phyloP scores from a whole-genome alignment of 2,888 invertebrate genomes.

The Metopia argyrocephala region DNA sequence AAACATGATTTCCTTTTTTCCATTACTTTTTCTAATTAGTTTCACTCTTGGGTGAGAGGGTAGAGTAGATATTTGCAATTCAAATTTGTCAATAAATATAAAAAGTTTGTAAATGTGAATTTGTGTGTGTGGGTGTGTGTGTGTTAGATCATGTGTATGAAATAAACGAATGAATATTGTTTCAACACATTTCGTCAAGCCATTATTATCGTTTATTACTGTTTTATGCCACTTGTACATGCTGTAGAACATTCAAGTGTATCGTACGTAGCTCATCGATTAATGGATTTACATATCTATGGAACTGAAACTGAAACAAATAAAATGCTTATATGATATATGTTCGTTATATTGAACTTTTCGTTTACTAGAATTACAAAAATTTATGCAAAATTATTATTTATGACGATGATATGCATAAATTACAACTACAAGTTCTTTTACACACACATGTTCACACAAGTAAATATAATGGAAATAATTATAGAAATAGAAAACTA shows the following conservation, averaged over 20 bases:
- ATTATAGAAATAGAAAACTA: too few relatives aligned
- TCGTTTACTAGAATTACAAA: not conserved
- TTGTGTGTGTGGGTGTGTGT: not conserved
- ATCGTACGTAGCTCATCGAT: not conserved
- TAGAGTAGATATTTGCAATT: too few relatives aligned
- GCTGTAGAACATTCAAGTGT: not conserved
- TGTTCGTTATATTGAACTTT: not conserved
- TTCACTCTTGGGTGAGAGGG: too few relatives aligned
- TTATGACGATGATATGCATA: not conserved
- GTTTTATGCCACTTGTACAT: constrained; percentile 11
- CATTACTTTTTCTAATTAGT: too few relatives aligned
- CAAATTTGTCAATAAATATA: too few relatives aligned
- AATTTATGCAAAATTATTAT: constrained; percentile 35
- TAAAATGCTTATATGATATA: not conserved
- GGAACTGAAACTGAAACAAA: not conserved
- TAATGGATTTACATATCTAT: not conserved
- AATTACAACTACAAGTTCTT: not conserved
- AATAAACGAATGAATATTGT: not conserved
- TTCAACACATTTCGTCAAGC: constrained; percentile 19
- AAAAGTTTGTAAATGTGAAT: too few relatives aligned
- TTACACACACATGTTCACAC: not conserved
- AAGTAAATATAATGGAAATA: too few relatives aligned
- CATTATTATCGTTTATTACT: constrained; percentile 13
- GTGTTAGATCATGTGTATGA: too few relatives aligned
- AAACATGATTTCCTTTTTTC: too few relatives aligned